Evolutionary conservation across 1,140 invertebrate species (phyloP).

Genomic region (Galleria mellonella): DNA sequence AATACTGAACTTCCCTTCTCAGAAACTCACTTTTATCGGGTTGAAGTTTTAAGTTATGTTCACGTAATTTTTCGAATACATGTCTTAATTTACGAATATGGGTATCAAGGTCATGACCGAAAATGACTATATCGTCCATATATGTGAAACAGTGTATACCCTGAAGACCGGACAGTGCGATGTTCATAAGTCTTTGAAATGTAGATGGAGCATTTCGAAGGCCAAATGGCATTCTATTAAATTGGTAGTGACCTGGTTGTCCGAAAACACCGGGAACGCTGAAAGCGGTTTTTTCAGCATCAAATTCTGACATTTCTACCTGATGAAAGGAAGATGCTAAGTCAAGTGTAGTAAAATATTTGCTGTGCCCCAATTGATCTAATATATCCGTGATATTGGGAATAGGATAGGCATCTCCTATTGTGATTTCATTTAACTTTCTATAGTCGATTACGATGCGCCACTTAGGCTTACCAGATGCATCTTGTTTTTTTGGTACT

Average conservation of each 20-base stretch:
- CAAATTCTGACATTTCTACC: not conserved
- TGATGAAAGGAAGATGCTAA: constrained; percentile 2
- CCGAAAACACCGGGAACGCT: not conserved
- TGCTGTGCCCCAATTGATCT: constrained; percentile 11
- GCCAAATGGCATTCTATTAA: constrained; percentile 3
- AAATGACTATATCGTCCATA: not conserved
- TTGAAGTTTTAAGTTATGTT: constrained; percentile 46
- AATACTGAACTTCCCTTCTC: constrained; percentile 36
- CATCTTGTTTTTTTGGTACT: constrained; percentile 10
- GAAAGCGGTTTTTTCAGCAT: constrained; percentile 2
- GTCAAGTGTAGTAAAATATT: constrained; percentile 10
- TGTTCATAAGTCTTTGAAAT: constrained; percentile 2
- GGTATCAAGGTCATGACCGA: not conserved
- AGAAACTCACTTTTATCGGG: constrained; percentile 58
- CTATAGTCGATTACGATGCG: constrained; percentile 16
- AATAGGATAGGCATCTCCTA: constrained; percentile 32
- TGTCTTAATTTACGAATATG: constrained; percentile 2
- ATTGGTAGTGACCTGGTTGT: not conserved
- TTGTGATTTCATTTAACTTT: constrained; percentile 19
- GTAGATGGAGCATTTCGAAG: constrained; percentile 23
- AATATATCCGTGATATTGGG: constrained; percentile 12
- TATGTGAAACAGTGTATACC: not conserved
- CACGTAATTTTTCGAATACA: constrained; percentile 1
- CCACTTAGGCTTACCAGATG: constrained; percentile 16
- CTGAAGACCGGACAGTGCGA: not conserved